These are phyloP conservation scores for Carcharodon carcharias DNA, from an alignment of 2,797 vertebrate genomes.

Conservation along the genomic window DNA sequence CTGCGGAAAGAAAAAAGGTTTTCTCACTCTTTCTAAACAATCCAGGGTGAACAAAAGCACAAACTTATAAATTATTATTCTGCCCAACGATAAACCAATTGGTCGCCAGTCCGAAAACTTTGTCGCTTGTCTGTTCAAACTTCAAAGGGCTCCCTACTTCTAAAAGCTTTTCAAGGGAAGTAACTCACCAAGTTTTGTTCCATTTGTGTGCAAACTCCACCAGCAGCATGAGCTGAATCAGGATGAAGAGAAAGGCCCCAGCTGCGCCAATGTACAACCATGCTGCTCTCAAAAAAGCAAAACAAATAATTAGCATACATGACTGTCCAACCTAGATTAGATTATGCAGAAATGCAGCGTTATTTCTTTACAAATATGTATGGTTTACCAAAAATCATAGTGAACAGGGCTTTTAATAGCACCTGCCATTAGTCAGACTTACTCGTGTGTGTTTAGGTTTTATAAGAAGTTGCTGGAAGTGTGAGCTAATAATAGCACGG, in stretches of 20 bases:
- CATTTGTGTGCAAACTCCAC: conserved; percentile 95
- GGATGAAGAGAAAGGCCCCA: conserved; percentile 76
- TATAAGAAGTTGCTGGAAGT: background rate
- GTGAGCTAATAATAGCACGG: background rate
- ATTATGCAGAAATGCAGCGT: background rate
- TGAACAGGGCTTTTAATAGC: background rate
- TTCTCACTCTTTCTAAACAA: background rate
- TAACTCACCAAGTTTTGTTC: conserved; percentile 95
- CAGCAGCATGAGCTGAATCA: conserved; percentile 85
- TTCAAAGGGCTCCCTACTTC: background rate
- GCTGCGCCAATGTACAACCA: conserved; percentile 81
- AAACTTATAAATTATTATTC: background rate
- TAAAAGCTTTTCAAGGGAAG: background rate
- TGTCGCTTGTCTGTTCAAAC: background rate
- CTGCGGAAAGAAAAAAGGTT: background rate
- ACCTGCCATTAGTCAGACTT: background rate
- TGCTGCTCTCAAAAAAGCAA: conserved; percentile 55
- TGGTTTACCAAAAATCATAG: background rate
- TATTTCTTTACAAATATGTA: background rate
- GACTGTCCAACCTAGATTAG: background rate
- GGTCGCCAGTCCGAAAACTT: background rate
- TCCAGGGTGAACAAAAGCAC: background rate
- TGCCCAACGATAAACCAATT: background rate
- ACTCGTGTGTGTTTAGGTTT: background rate
- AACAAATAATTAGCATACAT: conserved; percentile 13